Evolutionary conservation across 2,113 vertebrate species (phyloP), one percentile per base, ranked within the genome.

Genomic region (Cebus imitator): DNA sequence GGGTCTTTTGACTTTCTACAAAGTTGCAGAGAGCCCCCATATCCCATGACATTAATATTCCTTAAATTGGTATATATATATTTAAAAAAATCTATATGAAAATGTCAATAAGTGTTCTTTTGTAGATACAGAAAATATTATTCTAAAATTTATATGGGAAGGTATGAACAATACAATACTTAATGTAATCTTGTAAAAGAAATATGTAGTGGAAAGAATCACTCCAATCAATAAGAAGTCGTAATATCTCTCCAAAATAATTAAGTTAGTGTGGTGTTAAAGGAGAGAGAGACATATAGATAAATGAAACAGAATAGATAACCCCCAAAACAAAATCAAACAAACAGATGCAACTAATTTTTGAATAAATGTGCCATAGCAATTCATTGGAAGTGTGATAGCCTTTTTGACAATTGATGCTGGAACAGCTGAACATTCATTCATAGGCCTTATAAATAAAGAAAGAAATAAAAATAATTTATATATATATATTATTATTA

Each of bases 21-120:
- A 64, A 48, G 43, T 27, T 57, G 8, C 8, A 50, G 21, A 12
- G 0, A 68, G 8, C 32, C 23, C 18, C 2, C 27, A 55, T 27
- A 55, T 30, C 17, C 2, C 5, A 12, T 30, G 45, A 55, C 25
- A 21, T 43, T 48, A 66, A 1, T n/a, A 8, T 3, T 52, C 12
- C 18, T 2, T 9, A 81, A 1, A 35, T 12, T 61, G 14, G 17
- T 2, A 2, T 32, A 40, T 3, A 1, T 0, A 61, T 52, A 32
- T 40, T 18, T 43, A 4, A 43, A 25, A 16, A 27, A 55, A 45
- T n/a, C 64, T 57, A 84, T 13, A 21, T 52, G 1, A 18, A 66
- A 45, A 37, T 57, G 16, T 10, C 30, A 57, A 6, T 2, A 70
- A 11, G 7, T 27, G 11, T 30, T 64, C 57, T 66, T 80, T 6